Evolutionary conservation across 2,888 invertebrate species (phyloP).

Genomic region (Drosophila picticornis): DNA sequence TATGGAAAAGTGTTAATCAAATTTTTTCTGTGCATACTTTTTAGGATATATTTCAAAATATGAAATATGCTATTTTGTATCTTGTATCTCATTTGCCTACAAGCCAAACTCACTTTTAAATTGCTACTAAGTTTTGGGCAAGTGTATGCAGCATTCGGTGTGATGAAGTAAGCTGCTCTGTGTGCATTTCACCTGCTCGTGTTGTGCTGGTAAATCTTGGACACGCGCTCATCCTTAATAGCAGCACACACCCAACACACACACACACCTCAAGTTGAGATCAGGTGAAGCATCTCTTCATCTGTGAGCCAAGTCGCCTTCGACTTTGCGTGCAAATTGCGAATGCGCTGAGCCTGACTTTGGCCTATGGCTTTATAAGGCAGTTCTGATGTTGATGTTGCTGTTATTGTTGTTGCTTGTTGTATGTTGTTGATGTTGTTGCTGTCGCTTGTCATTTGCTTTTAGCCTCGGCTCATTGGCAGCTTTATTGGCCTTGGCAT

Average conservation of each 20-base stretch:
- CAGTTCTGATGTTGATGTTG: slow-evolving; percentile 49
- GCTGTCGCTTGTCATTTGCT: slow-evolving; percentile 71
- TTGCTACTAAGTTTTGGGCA: not conserved
- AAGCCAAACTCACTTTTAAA: not conserved
- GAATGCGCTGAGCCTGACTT: slow-evolving; percentile 55
- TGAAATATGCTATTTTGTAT: too few relatives aligned
- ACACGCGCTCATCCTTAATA: slow-evolving; percentile 11
- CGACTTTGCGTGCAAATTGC: slow-evolving; percentile 70
- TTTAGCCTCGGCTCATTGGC: slow-evolving; percentile 73
- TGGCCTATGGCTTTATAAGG: slow-evolving; percentile 78
- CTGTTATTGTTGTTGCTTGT: slow-evolving; percentile 53
- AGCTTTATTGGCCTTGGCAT: slow-evolving; percentile 68
- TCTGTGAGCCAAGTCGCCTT: slow-evolving; percentile 19
- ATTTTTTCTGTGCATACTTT: not conserved
- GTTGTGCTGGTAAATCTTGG: not conserved
- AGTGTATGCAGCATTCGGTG: not conserved
- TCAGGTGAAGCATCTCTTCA: slow-evolving; percentile 28
- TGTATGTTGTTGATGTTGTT: slow-evolving; percentile 38
- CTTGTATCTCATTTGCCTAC: not conserved
- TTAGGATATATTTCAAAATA: not conserved
- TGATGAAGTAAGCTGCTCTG: not conserved
- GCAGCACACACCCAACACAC: not conserved
- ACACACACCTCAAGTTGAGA: not conserved
- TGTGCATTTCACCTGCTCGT: not conserved
- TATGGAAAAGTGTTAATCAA: not conserved